Conservation (phyloP, 2,797 vertebrate species). For the Mus minutoides region DNA sequence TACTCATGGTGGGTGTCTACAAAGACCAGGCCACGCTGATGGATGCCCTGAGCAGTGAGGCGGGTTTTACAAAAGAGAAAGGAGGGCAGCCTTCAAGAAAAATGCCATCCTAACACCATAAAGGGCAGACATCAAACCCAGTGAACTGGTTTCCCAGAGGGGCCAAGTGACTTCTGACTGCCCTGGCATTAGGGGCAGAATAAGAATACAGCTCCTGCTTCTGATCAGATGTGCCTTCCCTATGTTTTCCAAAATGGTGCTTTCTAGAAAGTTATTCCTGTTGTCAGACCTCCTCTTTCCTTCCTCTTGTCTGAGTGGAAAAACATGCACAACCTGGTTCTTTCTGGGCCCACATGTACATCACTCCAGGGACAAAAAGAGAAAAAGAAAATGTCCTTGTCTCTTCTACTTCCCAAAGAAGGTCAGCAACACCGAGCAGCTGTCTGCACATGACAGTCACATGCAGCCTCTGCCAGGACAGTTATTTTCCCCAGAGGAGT, state of each 20-base stretch:
- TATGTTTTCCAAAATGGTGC: neutral
- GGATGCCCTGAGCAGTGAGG: neutral
- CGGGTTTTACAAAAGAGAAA: neutral
- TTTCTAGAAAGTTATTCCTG: conserved; percentile 62
- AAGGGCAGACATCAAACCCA: neutral
- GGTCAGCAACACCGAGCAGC: neutral
- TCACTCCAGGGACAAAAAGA: conserved; percentile 52
- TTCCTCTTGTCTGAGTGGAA: conserved; percentile 24
- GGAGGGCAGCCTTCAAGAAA: neutral
- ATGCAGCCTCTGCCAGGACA: neutral
- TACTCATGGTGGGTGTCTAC: neutral
- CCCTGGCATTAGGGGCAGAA: neutral
- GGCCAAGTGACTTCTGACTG: neutral
- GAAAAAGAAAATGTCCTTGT: neutral
- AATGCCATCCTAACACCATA: too few species aligned
- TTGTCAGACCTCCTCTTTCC: neutral
- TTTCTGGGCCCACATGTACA: neutral
- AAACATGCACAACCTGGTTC: neutral
- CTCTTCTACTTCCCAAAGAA: conserved; percentile 61
- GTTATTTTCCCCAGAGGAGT: neutral
- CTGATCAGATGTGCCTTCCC: fast-evolving
- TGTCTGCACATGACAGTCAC: neutral
- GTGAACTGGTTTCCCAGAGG: neutral
- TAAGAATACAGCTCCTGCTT: neutral
- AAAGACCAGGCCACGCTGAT: neutral